These are phyloP conservation scores for Paramuricea clavata DNA, from an alignment of 92 coral and sea anemone species.

Conservation along the genomic window DNA sequence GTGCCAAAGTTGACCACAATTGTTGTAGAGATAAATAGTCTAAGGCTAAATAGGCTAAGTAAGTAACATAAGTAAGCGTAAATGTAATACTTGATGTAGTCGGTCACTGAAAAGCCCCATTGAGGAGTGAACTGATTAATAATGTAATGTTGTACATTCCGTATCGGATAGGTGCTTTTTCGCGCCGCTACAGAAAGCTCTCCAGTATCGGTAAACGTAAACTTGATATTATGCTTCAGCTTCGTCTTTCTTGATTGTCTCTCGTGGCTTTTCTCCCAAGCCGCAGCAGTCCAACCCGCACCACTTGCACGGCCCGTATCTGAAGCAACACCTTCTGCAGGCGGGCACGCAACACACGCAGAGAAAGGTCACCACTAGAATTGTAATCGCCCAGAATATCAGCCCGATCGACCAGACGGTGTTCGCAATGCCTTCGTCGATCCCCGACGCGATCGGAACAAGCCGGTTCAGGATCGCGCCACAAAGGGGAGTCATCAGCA, in stretches of 20 bases:
- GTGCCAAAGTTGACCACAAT: no score
- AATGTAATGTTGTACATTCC: no score
- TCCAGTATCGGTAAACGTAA: no score
- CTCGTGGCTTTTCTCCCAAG: slow-evolving; percentile 21
- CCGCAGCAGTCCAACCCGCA: slow-evolving; percentile 46
- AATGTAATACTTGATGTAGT: no score
- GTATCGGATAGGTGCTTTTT: no score
- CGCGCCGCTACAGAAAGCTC: no score
- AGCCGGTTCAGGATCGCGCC: slow-evolving; percentile 92
- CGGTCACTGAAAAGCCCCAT: no score
- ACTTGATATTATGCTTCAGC: neutral
- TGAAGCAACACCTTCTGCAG: slow-evolving; percentile 26
- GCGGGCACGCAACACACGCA: slow-evolving; percentile 24
- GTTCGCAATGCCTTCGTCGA: slow-evolving; percentile 84
- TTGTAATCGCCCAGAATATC: slow-evolving; percentile 92
- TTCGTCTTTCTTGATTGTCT: slow-evolving; percentile 26
- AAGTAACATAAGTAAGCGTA: no score
- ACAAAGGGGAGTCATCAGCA: slow-evolving; percentile 88
- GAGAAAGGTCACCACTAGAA: slow-evolving; percentile 62
- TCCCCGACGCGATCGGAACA: slow-evolving; percentile 83
- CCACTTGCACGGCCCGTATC: slow-evolving; percentile 39
- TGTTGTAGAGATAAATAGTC: no score
- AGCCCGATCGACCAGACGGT: slow-evolving; percentile 97
- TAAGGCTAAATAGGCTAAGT: no score
- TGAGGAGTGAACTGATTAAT: no score